Evolutionary conservation across 2,113 vertebrate species (phyloP).

Genomic region (Pangasianodon gigas): DNA sequence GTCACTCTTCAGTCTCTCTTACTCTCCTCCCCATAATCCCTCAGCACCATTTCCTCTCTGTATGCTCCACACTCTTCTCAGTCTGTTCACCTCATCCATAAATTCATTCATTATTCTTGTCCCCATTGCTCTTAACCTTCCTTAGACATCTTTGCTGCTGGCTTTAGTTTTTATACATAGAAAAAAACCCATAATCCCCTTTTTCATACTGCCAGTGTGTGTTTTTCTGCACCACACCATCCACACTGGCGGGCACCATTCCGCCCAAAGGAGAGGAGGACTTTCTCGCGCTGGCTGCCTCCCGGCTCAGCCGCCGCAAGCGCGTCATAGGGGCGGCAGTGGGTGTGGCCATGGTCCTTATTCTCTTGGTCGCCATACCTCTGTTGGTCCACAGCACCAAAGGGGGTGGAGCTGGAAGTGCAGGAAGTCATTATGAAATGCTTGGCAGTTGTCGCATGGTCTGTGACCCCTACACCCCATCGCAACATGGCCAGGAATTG

Average conservation of each 20-base stretch:
- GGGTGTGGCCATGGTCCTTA: conserved; percentile 93
- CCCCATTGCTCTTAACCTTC: conserved; percentile 34
- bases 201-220: conserved; percentile 51
- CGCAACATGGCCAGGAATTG: conserved; percentile 79
- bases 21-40: conserved; percentile 31
- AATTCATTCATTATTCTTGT: conserved; percentile 49
- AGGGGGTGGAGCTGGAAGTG: conserved; percentile 70
- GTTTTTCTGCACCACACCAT: conserved; percentile 54
- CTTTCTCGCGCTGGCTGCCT: conserved; percentile 92
- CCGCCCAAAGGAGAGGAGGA: conserved; percentile 91
- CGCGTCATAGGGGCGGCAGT: conserved; percentile 89
- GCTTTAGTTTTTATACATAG: conserved; percentile 30
- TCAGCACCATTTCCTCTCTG: conserved; percentile 43
- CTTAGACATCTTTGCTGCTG: conserved; percentile 37
- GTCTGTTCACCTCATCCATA: conserved; percentile 53
- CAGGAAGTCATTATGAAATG: conserved; percentile 86
- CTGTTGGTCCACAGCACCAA: conserved; percentile 91
- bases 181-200: conserved; percentile 22
- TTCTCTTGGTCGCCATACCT: conserved; percentile 91
- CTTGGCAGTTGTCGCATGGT: conserved; percentile 90
- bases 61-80: conserved; percentile 48
- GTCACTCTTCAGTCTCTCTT: conserved; percentile 47
- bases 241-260: conserved; percentile 83
- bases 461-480: conserved; percentile 82
- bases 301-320: conserved; percentile 89